These are phyloP conservation scores for Dexiosoma caninum DNA, from an alignment of 2,888 invertebrate species.

Conservation along the genomic window DNA sequence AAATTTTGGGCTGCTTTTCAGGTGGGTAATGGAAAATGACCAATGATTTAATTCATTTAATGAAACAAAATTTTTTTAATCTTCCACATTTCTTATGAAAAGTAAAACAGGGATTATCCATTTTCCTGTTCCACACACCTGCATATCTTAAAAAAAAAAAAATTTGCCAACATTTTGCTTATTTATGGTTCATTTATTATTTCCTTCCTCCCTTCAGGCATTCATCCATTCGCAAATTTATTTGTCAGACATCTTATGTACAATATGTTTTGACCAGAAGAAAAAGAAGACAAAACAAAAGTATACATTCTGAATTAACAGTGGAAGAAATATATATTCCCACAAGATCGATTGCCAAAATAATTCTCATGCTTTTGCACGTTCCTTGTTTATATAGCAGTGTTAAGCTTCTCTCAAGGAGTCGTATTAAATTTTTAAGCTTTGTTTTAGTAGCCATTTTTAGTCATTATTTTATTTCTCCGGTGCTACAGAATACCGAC, in stretches of 20 bases:
- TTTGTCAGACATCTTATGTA: slow-evolving; percentile 45
- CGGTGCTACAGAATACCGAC: too few relatives aligned
- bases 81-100: too few relatives aligned
- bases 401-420: too few relatives aligned
- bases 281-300: background rate
- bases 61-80: too few relatives aligned
- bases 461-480: too few relatives aligned
- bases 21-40: slow-evolving; percentile 78
- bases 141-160: background rate
- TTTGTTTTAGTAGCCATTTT: too few relatives aligned
- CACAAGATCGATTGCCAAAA: background rate
- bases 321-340: background rate
- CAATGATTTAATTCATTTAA: too few relatives aligned
- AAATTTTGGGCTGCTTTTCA: slow-evolving; percentile 94
- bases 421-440: too few relatives aligned
- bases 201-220: slow-evolving; percentile 23
- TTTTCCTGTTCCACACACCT: background rate
- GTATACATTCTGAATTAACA: slow-evolving; percentile 1
- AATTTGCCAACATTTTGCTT: slow-evolving; percentile 11
- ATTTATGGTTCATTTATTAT: slow-evolving; percentile 47
- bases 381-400: too few relatives aligned
- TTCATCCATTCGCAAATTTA: slow-evolving; percentile 33
- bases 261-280: slow-evolving; percentile 43
- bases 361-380: background rate
- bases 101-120: background rate